Evolutionary conservation across 2,113 vertebrate species (phyloP), one percentile per base, ranked within the genome.

Genomic region (Prunella himalayana): DNA sequence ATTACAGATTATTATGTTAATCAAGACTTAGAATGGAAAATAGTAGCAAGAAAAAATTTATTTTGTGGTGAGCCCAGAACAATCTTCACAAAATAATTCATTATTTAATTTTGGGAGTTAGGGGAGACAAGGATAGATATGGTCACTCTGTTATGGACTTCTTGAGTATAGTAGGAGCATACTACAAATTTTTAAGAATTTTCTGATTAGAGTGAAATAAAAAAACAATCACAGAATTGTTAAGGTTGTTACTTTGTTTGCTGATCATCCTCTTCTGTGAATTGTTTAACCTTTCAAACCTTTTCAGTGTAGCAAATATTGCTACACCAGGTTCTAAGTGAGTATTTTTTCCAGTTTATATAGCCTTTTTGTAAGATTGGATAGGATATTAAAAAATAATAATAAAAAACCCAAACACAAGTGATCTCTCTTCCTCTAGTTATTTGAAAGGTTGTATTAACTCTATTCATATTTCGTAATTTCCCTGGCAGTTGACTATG

Each of bases 401-500:
- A 95, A 83, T 93, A 92, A 94, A 81, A 95, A 86, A 20, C 16
- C 60, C 83, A 88, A 97, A 96, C 88, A 86, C 0, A 0, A 86
- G 63, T 86, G 75, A 77, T 93, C 68, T 80, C 71, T 93, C 88
- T 94, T 95, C 88, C 82, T 86, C 54, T 92, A 63, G 88, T 86
- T 96, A 86, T 70, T 96, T 90, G 94, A 93, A 93, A 90, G 80
- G 60, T 94, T 96, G 79, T 93, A 86, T 95, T 96, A 96, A 94
- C 63, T 69, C 88, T 88, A 60, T 92, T 96, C 82, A 37, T 94
- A 94, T 93, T 95, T 96, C 0, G 5, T 96, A 86, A 92, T 96
- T 95, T 97, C 68, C 33, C 76, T 97, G 96, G 92, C 96, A 97
- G 88, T 93, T 96, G 91, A 63, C 94, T 93, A 94, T 95, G 96